phyloP scores from a whole-genome alignment of 30 jellyfish, hydroid and myxozoan genomes.

The Sanderia malayensis region DNA sequence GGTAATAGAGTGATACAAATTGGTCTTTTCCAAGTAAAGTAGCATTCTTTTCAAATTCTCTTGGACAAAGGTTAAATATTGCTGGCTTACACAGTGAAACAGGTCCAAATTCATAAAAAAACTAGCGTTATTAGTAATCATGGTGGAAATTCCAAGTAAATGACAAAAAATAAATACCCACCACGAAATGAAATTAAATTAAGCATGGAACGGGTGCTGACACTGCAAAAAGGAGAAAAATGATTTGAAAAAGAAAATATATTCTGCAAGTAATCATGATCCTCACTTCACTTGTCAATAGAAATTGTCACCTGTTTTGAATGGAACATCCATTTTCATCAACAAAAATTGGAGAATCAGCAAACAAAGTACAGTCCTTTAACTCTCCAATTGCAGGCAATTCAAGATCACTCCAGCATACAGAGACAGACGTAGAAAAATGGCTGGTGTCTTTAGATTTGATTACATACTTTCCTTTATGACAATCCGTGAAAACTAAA shows the following conservation, averaged over 20 bases:
- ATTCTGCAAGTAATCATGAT: background rate
- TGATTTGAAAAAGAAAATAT: background rate
- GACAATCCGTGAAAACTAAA: conserved; percentile 3
- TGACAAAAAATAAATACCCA: background rate
- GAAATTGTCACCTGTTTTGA: conserved; percentile 17
- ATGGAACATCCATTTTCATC: conserved; percentile 1
- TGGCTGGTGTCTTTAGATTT: conserved; percentile 10
- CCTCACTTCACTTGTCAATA: background rate
- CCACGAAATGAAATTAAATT: conserved; percentile 21
- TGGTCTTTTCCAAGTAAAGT: conserved; percentile 30
- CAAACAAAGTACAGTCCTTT: conserved; percentile 10
- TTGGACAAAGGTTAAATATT: background rate
- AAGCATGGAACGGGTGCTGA: conserved; percentile 24
- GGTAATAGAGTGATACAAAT: conserved; percentile 4
- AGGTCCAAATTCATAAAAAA: too few relatives aligned
- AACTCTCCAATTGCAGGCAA: conserved; percentile 40
- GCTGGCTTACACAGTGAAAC: too few relatives aligned
- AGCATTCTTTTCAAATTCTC: background rate
- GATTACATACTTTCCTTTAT: conserved; percentile 4
- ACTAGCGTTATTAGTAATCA: too few relatives aligned
- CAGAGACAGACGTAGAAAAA: conserved; percentile 31
- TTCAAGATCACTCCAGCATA: conserved; percentile 36
- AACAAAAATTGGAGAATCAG: conserved; percentile 28
- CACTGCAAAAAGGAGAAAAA: conserved; percentile 12
- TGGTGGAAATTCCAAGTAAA: too few relatives aligned